Base-by-base conservation (phyloP, 2,113 vertebrate species). In the Myxocyprinus asiaticus region DNA sequence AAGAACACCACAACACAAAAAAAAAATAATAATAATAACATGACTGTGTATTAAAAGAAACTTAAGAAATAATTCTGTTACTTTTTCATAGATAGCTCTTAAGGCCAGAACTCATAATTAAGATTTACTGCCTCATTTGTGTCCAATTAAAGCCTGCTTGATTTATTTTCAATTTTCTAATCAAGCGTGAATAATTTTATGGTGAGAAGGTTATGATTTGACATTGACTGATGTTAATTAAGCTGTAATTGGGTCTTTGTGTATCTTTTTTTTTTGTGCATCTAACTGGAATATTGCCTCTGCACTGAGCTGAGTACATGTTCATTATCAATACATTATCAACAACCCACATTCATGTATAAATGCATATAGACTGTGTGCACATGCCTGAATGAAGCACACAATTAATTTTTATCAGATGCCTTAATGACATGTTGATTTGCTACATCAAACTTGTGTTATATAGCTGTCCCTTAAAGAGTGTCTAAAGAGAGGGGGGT, bases 341-440 rank as follows among this genome's bases (percentile, higher is more conserved):
- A 62, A 48, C 75, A 74, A 67, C 65, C 62, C 62, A 42, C 33
- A 42, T 73, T 83, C 59, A 68, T 12, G 67, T 78, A 73, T 69
- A 69, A 78, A 53, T 58, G 76, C 50, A 69, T 51, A 77, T 45
- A 67, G 77, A 62, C 53, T 59, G 62, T 11, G 58, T 55, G 50
- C 42, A n/a, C 66, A 63, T 65, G 56, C 78, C 50, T 81, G 79
- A 77, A 68, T 58, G 62, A 84, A 78, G 63, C 67, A 90, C 91
- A 86, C 11, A 76, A 76, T 44, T 65, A 8, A 42, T 76, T 65
- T 74, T 5, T 14, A 9, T 33, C 58, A 70, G 45, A 45, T 17
- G 48, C 33, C n/a, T 53, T 17, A 14, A 64, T 69, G 58, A 71
- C 61, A 55, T 22, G 44, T 68, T 50, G 56, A 17, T 74, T 44